A percentile compares a stretch with the other conserved stretches of the same genome.
Evolutionary conservation across 1,140 invertebrate species (phyloP).

Genomic region (Lasioglossum baleicum): DNA sequence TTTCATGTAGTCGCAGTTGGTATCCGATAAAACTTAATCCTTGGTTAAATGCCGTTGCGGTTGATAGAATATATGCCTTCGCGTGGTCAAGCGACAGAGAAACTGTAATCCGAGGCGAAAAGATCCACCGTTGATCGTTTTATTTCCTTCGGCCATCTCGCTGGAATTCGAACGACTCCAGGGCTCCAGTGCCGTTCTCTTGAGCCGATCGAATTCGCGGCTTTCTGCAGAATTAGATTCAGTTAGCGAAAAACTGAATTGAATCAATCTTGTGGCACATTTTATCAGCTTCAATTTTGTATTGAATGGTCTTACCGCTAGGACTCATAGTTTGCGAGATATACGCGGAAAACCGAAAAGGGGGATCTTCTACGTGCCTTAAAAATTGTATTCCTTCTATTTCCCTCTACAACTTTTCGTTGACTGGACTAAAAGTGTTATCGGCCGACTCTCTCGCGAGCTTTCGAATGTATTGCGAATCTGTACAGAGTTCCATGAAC

Average conservation of each 20-base stretch:
- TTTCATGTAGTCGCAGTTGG: background rate
- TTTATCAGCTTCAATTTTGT: too few species aligned
- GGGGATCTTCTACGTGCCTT: too few species aligned
- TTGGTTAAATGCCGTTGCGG: slow-evolving; percentile 39
- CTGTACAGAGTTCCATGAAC: background rate
- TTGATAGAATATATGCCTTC: slow-evolving; percentile 35
- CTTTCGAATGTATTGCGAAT: slow-evolving; percentile 14
- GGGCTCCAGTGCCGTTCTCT: background rate
- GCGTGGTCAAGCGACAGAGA: slow-evolving; percentile 27
- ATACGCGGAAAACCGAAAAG: too few species aligned
- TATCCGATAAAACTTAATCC: slow-evolving; percentile 26
- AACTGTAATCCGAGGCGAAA: slow-evolving; percentile 27
- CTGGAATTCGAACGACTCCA: background rate
- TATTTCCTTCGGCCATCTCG: background rate
- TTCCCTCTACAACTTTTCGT: too few species aligned
- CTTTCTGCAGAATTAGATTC: slow-evolving; percentile 5
- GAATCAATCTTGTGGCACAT: too few species aligned
- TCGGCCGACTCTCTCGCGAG: slow-evolving; percentile 8
- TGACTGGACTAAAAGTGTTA: too few species aligned
- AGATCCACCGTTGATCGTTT: slow-evolving; percentile 6
- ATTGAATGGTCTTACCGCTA: too few species aligned
- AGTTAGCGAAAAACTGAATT: too few species aligned
- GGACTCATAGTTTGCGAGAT: too few species aligned
- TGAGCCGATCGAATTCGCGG: slow-evolving; percentile 14
- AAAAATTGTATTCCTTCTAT: too few species aligned